A percentile compares a stretch with the other conserved stretches of the same genome.
Conservation (phyloP, 53 echinoderm and acorn worm genomes). For the Holothuria leucospilota region DNA sequence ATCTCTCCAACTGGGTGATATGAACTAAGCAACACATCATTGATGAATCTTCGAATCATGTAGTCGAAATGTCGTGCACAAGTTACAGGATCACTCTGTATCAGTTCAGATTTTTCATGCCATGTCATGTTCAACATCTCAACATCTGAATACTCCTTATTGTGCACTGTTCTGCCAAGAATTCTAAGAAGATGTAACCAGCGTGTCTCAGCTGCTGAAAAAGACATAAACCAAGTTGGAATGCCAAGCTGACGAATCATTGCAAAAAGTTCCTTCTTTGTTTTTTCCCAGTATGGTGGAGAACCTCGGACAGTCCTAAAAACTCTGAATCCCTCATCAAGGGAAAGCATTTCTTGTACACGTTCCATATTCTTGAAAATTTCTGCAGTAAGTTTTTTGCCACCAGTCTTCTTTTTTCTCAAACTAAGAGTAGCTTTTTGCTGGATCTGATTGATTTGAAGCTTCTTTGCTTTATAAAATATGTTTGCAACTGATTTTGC, state of each 20-base stretch:
- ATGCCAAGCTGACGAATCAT: conserved; percentile 74
- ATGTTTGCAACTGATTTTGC: too few relatives aligned
- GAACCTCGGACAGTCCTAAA: conserved; percentile 62
- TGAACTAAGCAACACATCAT: background rate
- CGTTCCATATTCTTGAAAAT: background rate
- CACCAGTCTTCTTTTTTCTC: background rate
- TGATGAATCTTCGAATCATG: background rate
- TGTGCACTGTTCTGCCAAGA: conserved; percentile 42
- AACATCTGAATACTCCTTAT: conserved; percentile 36
- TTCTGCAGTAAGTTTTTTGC: background rate
- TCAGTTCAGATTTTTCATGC: too few relatives aligned
- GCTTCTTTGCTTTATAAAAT: background rate
- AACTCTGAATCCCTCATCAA: conserved; percentile 62
- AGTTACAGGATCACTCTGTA: too few relatives aligned
- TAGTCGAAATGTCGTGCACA: too few relatives aligned
- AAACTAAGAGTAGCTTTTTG: too few relatives aligned
- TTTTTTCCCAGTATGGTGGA: conserved; percentile 72
- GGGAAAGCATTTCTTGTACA: too few relatives aligned
- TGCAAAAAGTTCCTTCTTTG: conserved; percentile 69
- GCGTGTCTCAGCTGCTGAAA: conserved; percentile 63
- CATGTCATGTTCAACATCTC: conserved; percentile 29
- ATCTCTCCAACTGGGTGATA: too few relatives aligned
- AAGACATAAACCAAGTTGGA: conserved; percentile 60
- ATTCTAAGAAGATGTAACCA: conserved; percentile 43
- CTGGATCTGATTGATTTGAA: background rate